Percentiles rank a stretch among this genome's conserved stretches.
Evolutionary conservation across 2,888 invertebrate genomes (phyloP).

Genomic region (Stenodema calcarata): DNA sequence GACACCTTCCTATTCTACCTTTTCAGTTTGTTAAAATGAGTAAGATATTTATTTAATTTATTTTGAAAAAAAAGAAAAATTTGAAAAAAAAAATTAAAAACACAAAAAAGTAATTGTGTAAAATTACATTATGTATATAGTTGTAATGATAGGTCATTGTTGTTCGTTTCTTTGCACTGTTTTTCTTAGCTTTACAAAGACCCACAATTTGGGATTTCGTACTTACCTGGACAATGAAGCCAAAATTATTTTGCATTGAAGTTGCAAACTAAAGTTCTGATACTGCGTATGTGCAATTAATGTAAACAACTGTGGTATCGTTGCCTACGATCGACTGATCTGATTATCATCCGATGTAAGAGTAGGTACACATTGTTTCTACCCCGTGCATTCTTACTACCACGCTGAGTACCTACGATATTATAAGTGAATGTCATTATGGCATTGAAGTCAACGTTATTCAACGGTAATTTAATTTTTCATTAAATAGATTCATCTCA

Average conservation of each 20-base stretch:
- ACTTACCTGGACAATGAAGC: background rate
- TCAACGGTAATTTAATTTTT: too few relatives aligned
- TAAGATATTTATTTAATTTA: conserved; percentile 35
- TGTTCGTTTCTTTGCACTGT: conserved; percentile 13
- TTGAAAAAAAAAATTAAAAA: background rate
- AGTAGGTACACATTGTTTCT: too few relatives aligned
- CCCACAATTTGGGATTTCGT: background rate
- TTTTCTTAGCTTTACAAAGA: conserved; percentile 2
- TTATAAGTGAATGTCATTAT: too few relatives aligned
- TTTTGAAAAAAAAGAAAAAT: background rate
- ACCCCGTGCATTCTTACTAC: too few relatives aligned
- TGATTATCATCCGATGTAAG: too few relatives aligned
- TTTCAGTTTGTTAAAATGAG: conserved; percentile 15
- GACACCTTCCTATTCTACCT: background rate
- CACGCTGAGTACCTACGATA: too few relatives aligned
- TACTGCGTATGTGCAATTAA: background rate
- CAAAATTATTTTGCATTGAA: background rate
- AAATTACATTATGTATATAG: conserved; percentile 37
- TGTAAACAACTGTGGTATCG: background rate
- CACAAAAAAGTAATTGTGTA: conserved; percentile 3
- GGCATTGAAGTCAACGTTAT: too few relatives aligned
- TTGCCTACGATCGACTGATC: background rate
- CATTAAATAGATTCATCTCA: too few relatives aligned
- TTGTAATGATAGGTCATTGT: conserved; percentile 18
- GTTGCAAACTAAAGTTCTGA: background rate